These are phyloP conservation scores for Parotocinclus haroldoi DNA, from an alignment of 2,797 vertebrate species.

Conservation along the genomic window DNA sequence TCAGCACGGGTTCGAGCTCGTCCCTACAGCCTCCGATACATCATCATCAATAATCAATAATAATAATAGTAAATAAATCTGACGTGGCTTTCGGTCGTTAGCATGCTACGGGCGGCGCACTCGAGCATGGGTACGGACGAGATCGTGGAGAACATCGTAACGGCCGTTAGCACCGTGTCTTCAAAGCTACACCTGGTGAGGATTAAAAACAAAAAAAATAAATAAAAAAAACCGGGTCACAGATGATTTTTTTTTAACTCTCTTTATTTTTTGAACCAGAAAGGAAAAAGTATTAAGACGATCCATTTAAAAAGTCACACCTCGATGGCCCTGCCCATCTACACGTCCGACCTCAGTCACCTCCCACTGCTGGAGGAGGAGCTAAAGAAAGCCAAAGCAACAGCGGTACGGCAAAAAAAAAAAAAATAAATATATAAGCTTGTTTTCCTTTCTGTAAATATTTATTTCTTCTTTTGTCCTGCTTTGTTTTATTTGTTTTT, in stretches of 20 bases:
- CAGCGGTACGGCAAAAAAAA: too few relatives aligned
- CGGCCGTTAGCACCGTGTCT: constrained; percentile 64
- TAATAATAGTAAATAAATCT: too few relatives aligned
- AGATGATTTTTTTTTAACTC: background rate
- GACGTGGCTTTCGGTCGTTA: too few relatives aligned
- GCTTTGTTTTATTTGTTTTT: too few relatives aligned
- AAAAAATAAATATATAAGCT: too few relatives aligned
- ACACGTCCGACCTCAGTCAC: constrained; percentile 71
- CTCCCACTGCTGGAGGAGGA: constrained; percentile 53
- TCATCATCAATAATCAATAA: background rate
- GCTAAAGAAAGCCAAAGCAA: background rate
- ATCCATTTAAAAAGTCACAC: constrained; percentile 86
- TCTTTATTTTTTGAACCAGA: constrained; percentile 61
- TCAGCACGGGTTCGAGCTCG: constrained; percentile 52
- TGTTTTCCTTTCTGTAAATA: too few relatives aligned
- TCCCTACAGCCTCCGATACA: constrained; percentile 71
- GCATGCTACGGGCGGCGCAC: constrained; percentile 79
- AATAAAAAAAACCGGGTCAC: too few relatives aligned
- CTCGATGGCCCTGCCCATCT: constrained; percentile 86
- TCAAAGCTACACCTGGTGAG: constrained; percentile 77
- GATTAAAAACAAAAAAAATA: background rate
- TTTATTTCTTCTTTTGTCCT: constrained; percentile 2
- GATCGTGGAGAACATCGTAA: constrained; percentile 76
- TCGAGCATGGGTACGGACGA: constrained; percentile 78
- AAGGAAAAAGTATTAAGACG: constrained; percentile 83